These are phyloP conservation scores for Anaspis maculata DNA, from an alignment of 2,888 invertebrate species.

Conservation along the genomic window DNA sequence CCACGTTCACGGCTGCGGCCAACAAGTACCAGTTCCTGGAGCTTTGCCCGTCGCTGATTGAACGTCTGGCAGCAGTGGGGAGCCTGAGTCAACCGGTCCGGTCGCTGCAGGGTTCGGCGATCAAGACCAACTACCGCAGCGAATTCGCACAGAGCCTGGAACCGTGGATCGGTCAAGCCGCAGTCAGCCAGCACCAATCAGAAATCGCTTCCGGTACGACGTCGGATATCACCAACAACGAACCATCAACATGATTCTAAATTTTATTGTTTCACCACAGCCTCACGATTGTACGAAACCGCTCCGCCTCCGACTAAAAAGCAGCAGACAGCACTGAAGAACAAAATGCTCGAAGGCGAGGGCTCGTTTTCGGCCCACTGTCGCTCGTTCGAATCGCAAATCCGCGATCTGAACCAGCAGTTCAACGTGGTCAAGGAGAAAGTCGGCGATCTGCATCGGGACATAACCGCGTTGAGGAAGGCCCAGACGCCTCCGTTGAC, in stretches of 20 bases:
- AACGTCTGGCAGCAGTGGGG: conserved; percentile 56
- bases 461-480: conserved; percentile 55
- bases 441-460: conserved; percentile 60
- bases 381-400: conserved; percentile 50
- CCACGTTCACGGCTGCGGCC: conserved; percentile 61
- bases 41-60: conserved; percentile 58
- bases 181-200: conserved; percentile 38
- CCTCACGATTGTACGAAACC: conserved; percentile 34
- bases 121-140: conserved; percentile 51
- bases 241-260: not conserved
- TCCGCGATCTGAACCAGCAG: conserved; percentile 53
- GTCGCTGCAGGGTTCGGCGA: conserved; percentile 47
- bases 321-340: conserved; percentile 37
- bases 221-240: not conserved
- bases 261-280: conserved; percentile 16
- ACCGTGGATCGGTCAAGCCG: conserved; percentile 49
- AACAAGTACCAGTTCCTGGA: conserved; percentile 69
- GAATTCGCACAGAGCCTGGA: conserved; percentile 57
- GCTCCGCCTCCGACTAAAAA: conserved; percentile 37
- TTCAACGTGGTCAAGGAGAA: conserved; percentile 54
- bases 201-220: conserved; percentile 37
- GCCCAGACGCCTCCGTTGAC: conserved; percentile 38
- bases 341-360: conserved; percentile 44
- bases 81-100: conserved; percentile 54
- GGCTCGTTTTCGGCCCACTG: conserved; percentile 57